Evolutionary conservation across 1,140 invertebrate species (phyloP).

Genomic region (Linepithema humile): DNA sequence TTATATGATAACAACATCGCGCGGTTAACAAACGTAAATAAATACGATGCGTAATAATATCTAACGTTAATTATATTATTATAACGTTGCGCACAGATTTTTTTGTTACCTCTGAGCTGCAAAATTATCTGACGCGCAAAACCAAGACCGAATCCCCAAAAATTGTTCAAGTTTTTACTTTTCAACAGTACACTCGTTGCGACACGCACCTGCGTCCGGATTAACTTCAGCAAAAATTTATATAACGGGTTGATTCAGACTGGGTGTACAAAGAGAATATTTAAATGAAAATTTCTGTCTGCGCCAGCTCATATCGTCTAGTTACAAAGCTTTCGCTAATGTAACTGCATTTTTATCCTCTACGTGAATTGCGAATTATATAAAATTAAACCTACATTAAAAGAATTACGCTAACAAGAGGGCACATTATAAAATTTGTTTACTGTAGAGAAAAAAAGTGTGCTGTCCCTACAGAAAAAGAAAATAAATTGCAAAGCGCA

Average conservation of each 20-base stretch:
- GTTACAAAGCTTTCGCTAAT: slow-evolving; percentile 37
- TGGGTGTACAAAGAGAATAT: slow-evolving; percentile 40
- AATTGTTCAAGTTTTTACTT: slow-evolving; percentile 32
- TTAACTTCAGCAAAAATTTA: slow-evolving; percentile 47
- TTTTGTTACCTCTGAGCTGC: slow-evolving; percentile 19
- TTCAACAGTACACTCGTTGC: background rate
- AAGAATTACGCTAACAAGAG: slow-evolving; percentile 35
- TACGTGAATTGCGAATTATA: slow-evolving; percentile 34
- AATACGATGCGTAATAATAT: slow-evolving; percentile 32
- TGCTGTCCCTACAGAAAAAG: background rate
- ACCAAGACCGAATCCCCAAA: background rate
- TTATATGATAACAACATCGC: background rate
- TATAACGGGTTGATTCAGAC: slow-evolving; percentile 30
- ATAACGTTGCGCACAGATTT: background rate
- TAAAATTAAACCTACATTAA: slow-evolving; percentile 39
- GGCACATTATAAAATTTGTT: slow-evolving; percentile 28
- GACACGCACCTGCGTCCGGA: background rate
- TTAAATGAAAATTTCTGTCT: slow-evolving; percentile 50
- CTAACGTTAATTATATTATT: slow-evolving; percentile 25
- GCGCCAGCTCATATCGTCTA: slow-evolving; percentile 29
- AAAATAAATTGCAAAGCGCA: background rate
- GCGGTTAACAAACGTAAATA: slow-evolving; percentile 24
- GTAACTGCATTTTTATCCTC: slow-evolving; percentile 28
- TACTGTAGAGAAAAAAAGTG: background rate
- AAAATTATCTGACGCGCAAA: slow-evolving; percentile 15